phyloP scores from a whole-genome alignment of 2,113 vertebrate genomes.

The Pogona vitticeps region DNA sequence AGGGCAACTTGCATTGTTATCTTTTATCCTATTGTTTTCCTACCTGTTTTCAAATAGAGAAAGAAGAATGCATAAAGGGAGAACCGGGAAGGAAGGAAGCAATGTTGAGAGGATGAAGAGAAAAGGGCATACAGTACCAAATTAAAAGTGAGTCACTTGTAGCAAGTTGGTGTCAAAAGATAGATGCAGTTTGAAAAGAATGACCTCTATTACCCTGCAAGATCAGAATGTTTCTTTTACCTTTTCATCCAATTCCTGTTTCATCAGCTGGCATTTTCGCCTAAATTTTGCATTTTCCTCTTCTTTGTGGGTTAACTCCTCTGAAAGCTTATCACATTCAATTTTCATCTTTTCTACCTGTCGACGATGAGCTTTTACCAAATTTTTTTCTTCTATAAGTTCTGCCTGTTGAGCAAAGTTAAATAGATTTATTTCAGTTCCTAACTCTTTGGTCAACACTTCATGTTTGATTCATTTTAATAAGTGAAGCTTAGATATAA shows the following conservation, averaged over 20 bases:
- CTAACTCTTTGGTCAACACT: no score
- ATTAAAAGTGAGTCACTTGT: background rate
- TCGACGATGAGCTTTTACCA: conserved; percentile 76
- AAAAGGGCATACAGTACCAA: background rate
- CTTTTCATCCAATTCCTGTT: conserved; percentile 87
- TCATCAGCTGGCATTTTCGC: conserved; percentile 82
- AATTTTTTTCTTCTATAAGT: conserved; percentile 81
- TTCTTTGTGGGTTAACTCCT: conserved; percentile 80
- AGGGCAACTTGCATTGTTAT: background rate
- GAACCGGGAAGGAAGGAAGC: no score
- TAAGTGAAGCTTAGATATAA: no score
- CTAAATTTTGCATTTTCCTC: conserved; percentile 80
- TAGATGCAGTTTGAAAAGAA: background rate
- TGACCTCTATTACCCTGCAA: background rate
- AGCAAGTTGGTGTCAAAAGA: no score
- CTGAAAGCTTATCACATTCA: conserved; percentile 87
- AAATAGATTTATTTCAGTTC: conserved; percentile 5
- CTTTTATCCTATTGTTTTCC: background rate
- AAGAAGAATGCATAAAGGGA: background rate
- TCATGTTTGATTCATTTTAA: no score
- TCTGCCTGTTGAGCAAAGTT: conserved; percentile 76
- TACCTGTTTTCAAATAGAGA: background rate
- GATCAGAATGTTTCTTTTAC: conserved; percentile 70
- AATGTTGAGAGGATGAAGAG: background rate
- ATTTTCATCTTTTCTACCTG: conserved; percentile 90